Conservation (phyloP, 2,888 invertebrate genomes). For the Tridacna gigas region DNA sequence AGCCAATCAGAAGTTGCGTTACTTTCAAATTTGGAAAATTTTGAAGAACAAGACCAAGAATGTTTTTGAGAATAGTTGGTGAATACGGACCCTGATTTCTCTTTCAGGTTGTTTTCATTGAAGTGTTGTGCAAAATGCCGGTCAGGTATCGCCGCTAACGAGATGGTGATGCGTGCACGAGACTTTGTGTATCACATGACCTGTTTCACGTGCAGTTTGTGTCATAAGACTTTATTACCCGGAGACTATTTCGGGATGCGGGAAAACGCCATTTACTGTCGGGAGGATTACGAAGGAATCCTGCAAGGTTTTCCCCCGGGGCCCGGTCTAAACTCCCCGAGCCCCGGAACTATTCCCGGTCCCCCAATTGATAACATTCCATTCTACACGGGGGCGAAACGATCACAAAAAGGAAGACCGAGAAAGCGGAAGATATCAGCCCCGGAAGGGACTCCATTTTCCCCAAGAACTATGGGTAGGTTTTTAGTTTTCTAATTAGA, state of each 20-base stretch:
- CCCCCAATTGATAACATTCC: slow-evolving; percentile 67
- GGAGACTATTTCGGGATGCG: slow-evolving; percentile 96
- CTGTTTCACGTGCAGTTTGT: slow-evolving; percentile 95
- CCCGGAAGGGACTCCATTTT: slow-evolving; percentile 58
- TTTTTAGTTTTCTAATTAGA: neutral
- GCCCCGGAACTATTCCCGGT: slow-evolving; percentile 52
- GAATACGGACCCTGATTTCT: neutral
- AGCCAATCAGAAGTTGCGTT: no score
- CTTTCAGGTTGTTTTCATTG: slow-evolving; percentile 93
- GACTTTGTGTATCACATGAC: slow-evolving; percentile 95
- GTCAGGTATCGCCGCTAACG: slow-evolving; percentile 93
- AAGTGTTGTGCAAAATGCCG: slow-evolving; percentile 94
- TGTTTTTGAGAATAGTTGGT: no score
- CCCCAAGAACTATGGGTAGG: slow-evolving; percentile 59
- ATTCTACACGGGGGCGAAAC: slow-evolving; percentile 88
- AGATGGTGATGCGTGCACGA: slow-evolving; percentile 95
- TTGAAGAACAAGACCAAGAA: no score
- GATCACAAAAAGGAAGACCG: slow-evolving; percentile 94
- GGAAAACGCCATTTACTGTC: slow-evolving; percentile 93
- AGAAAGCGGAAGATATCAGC: slow-evolving; percentile 89
- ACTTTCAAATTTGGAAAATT: no score
- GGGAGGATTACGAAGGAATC: slow-evolving; percentile 90
- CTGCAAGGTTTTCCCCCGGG: slow-evolving; percentile 73
- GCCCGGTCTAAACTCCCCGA: slow-evolving; percentile 42
- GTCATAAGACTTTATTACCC: slow-evolving; percentile 92